Evolutionary conservation across 2,888 invertebrate species (phyloP).

Genomic region (Nysson spinosus): DNA sequence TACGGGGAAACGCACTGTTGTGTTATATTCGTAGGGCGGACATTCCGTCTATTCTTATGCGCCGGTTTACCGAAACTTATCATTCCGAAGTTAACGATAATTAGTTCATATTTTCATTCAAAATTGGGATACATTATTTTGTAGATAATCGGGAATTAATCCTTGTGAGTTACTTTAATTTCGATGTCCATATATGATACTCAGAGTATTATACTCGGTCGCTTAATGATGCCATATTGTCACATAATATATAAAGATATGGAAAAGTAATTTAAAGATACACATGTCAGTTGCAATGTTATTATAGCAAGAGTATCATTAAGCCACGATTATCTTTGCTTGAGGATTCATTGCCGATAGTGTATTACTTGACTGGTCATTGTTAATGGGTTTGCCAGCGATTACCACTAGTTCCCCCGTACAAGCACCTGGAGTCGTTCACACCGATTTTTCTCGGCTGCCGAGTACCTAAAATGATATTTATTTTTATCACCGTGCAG

Average conservation of each 20-base stretch:
- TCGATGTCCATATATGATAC: too few relatives aligned
- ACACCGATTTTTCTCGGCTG: constrained; percentile 33
- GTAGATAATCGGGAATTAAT: neutral
- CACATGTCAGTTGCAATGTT: constrained; percentile 23
- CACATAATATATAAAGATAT: too few relatives aligned
- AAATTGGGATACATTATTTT: neutral
- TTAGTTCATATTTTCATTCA: neutral
- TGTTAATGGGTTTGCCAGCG: constrained; percentile 20
- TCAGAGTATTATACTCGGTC: too few relatives aligned
- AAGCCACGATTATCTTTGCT: constrained; percentile 15
- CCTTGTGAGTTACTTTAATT: too few relatives aligned
- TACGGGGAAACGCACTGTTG: constrained; percentile 56
- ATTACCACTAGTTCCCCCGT: constrained; percentile 24
- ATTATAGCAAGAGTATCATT: constrained; percentile 28
- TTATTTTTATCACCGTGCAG: too few relatives aligned
- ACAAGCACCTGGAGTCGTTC: constrained; percentile 39
- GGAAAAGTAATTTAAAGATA: too few relatives aligned
- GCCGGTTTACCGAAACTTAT: constrained; percentile 28
- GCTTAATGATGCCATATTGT: too few relatives aligned
- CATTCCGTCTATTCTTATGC: constrained; percentile 33
- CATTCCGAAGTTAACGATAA: neutral
- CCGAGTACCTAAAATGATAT: too few relatives aligned
- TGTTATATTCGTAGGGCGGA: constrained; percentile 46
- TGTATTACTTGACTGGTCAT: constrained; percentile 27
- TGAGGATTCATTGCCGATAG: constrained; percentile 29